Percentiles rank a stretch among this genome's conserved stretches.
phyloP scores from a whole-genome alignment of 2,113 vertebrate genomes.

The Pseudonaja textilis region DNA sequence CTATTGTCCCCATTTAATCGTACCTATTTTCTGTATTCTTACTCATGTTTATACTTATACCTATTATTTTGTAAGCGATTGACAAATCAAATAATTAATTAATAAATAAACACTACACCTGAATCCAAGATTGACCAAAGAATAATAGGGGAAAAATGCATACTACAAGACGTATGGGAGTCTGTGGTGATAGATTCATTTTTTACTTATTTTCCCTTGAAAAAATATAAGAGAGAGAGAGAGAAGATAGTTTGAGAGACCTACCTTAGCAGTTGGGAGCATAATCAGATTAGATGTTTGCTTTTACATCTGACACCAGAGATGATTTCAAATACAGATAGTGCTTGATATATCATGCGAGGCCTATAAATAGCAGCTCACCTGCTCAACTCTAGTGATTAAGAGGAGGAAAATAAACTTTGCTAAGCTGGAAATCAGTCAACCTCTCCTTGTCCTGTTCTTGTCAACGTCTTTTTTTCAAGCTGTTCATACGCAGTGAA shows the following conservation, averaged over 20 bases:
- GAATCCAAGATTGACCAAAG: not conserved
- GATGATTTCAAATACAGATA: not conserved
- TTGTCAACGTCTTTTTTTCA: not conserved
- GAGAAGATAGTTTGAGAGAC: constrained; percentile 5
- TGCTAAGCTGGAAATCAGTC: not conserved
- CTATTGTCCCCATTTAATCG: no score
- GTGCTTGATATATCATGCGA: not conserved
- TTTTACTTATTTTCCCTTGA: not conserved
- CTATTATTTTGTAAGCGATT: no score
- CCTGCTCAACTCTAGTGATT: not conserved
- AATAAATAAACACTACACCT: not conserved
- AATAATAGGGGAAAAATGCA: not conserved
- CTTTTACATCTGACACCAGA: not conserved
- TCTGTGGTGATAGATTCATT: not conserved
- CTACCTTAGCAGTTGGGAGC: not conserved
- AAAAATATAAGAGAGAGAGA: constrained; percentile 1
- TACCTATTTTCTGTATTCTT: no score
- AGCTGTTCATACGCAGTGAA: not conserved
- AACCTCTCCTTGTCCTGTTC: not conserved
- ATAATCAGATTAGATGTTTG: not conserved
- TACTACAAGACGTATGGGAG: not conserved
- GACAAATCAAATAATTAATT: no score
- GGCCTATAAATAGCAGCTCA: not conserved
- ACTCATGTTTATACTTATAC: no score
- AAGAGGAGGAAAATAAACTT: not conserved